These are phyloP conservation scores for Nerophis ophidion DNA, from an alignment of 2,113 vertebrate species.

Conservation along the genomic window DNA sequence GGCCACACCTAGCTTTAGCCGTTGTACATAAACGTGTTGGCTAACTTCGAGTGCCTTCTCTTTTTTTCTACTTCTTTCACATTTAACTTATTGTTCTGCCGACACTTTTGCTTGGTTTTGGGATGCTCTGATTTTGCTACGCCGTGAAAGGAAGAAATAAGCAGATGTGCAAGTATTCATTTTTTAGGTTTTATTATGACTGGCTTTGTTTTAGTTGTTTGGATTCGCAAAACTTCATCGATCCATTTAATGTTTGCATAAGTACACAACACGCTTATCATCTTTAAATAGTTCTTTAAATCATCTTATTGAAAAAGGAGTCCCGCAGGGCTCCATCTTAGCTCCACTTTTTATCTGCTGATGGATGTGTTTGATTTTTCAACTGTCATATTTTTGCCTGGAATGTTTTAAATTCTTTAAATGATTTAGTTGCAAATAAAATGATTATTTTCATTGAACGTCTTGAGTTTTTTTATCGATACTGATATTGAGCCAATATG, in stretches of 20 bases:
- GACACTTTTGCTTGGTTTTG: conserved; percentile 30
- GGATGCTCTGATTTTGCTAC: conserved; percentile 33
- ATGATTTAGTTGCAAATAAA: neutral
- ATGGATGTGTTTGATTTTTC: neutral
- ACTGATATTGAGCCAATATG: too few species aligned
- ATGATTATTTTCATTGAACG: too few species aligned
- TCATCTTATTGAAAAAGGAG: neutral
- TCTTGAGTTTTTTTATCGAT: too few species aligned
- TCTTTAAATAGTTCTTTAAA: neutral
- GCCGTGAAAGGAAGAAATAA: too few species aligned
- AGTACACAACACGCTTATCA: neutral
- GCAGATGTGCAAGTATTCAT: too few species aligned
- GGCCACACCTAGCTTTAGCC: too few species aligned
- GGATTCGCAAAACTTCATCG: neutral
- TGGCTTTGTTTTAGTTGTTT: too few species aligned
- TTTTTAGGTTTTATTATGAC: too few species aligned
- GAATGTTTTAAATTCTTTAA: neutral
- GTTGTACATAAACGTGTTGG: conserved; percentile 26
- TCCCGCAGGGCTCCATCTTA: neutral
- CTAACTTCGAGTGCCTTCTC: neutral
- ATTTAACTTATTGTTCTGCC: conserved; percentile 69
- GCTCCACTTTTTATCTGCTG: neutral
- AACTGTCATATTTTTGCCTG: neutral
- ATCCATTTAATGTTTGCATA: neutral
- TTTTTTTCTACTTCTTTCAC: conserved; percentile 25